Evolutionary conservation across 2,113 vertebrate species (phyloP).

Genomic region (Terrapene triunguis): DNA sequence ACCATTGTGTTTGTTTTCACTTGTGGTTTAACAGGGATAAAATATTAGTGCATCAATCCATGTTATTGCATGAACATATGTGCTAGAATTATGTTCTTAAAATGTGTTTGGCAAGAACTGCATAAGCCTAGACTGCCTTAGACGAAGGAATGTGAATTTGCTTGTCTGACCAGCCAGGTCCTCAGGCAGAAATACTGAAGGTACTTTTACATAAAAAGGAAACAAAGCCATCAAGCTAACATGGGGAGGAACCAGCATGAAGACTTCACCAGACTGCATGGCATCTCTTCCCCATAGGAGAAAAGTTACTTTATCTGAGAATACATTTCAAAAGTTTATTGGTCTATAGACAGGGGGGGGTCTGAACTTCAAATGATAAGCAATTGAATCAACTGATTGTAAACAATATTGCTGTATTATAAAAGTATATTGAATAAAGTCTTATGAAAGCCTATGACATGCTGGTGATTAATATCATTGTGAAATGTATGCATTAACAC

Average conservation of each 20-base stretch:
- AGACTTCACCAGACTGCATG: neutral
- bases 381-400: neutral
- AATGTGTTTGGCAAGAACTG: neutral
- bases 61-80: neutral
- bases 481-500: neutral
- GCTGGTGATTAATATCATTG: neutral
- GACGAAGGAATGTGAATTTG: neutral
- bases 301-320: neutral
- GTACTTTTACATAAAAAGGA: neutral
- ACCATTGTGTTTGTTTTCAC: slow-evolving; percentile 38
- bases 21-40: slow-evolving; percentile 56
- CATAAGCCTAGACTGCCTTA: neutral
- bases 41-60: slow-evolving; percentile 35
- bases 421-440: neutral
- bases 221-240: neutral
- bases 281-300: neutral
- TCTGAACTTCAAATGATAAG: neutral
- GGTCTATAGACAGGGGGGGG: neutral
- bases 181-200: neutral
- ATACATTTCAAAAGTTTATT: neutral
- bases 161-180: neutral
- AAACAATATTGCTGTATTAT: neutral
- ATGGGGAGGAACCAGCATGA: neutral
- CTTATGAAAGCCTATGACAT: neutral
- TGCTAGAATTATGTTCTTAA: neutral